Evolutionary conservation across 2,113 vertebrate genomes (phyloP).

Genomic region (Zapornia atra): DNA sequence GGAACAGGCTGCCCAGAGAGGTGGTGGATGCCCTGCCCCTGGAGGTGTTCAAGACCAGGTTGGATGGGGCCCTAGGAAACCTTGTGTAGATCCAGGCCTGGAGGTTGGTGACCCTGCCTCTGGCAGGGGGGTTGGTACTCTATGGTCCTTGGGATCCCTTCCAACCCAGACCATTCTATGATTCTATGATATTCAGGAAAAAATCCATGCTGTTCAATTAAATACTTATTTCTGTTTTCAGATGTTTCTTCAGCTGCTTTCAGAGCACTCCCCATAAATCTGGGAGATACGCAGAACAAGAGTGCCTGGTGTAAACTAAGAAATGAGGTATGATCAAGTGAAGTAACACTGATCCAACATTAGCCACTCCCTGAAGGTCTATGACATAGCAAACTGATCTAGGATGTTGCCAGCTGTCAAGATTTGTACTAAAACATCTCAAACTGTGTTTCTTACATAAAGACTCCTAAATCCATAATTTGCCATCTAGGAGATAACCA

Average conservation of each 20-base stretch:
- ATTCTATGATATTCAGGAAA: neutral
- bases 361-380: neutral
- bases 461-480: neutral
- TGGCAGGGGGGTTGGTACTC: too few species aligned
- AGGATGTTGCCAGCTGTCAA: neutral
- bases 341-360: neutral
- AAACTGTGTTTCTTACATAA: neutral
- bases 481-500: neutral
- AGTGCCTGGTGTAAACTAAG: neutral
- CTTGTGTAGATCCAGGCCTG: too few species aligned
- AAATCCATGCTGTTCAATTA: neutral
- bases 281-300: neutral
- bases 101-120: too few species aligned
- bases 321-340: neutral
- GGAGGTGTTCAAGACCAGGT: too few species aligned
- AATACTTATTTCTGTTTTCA: neutral
- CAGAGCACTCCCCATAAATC: neutral
- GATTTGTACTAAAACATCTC: neutral
- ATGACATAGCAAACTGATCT: neutral
- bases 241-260: neutral
- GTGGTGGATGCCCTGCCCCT: too few species aligned
- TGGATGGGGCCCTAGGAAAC: too few species aligned
- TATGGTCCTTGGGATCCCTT: too few species aligned
- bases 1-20: too few species aligned
- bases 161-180: too few species aligned